Conservation (phyloP, 2,888 invertebrate species). For the Fragum sueziense region DNA sequence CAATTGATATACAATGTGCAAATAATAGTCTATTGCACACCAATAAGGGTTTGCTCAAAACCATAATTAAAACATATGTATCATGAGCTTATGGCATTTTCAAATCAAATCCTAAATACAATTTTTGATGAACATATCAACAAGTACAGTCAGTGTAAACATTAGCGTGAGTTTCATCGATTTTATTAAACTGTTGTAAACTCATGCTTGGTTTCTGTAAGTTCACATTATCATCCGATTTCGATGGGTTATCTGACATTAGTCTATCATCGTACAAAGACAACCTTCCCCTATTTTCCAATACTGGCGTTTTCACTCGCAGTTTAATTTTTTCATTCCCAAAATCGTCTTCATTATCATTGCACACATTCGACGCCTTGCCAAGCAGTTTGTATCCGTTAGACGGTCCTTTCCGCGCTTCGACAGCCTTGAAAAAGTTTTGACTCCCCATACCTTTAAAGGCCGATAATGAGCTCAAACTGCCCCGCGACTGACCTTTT, state of each 20-base stretch:
- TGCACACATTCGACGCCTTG: constrained; percentile 22
- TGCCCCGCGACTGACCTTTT: constrained; percentile 39
- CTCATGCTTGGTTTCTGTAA: constrained; percentile 63
- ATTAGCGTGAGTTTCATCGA: constrained; percentile 40
- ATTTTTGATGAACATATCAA: too few species aligned
- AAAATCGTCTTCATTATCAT: constrained; percentile 35
- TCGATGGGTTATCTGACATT: constrained; percentile 84
- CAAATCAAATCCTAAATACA: too few species aligned
- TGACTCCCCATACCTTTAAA: constrained; percentile 39
- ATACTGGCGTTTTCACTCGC: constrained; percentile 73
- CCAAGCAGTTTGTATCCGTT: constrained; percentile 48
- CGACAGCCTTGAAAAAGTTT: constrained; percentile 36
- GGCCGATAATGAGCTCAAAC: constrained; percentile 47
- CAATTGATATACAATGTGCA: too few species aligned
- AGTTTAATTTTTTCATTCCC: constrained; percentile 68
- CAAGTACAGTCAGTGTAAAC: constrained; percentile 57
- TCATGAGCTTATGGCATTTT: too few species aligned
- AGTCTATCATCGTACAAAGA: constrained; percentile 95
- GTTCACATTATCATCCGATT: constrained; percentile 33
- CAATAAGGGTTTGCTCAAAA: too few species aligned
- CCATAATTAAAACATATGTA: too few species aligned
- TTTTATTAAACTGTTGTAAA: constrained; percentile 65
- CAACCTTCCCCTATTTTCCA: constrained; percentile 84
- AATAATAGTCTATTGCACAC: too few species aligned
- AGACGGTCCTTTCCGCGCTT: constrained; percentile 17